Base-by-base conservation (phyloP, 2,888 invertebrate genomes). In the Ferrisia virgata region DNA sequence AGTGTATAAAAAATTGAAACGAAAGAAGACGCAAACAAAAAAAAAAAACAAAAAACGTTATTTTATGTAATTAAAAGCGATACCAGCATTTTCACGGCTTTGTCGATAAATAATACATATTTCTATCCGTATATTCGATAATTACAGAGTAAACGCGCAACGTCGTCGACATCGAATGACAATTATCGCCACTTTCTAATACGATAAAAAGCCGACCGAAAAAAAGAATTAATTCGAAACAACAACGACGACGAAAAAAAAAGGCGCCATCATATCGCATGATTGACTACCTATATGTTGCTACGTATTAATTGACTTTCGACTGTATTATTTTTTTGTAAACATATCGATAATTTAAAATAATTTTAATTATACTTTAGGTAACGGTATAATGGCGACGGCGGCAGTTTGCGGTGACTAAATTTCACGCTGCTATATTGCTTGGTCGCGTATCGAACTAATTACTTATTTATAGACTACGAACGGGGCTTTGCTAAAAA, bases 331-430 rank as follows among this genome's bases (percentile, higher is more conserved):
- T 76, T 76, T 76, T 36, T 76, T 36, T 33, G 31, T 36, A 76
- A 76, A 76, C 72, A 76, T 76, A 76, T 22, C 33, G 72, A 36
- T n/a, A 76, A 36, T 36, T 76, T 76, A 36, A 36, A 76, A 76
- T 76, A 76, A 36, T 76, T 76, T 76, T 76, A 76, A 76, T 76
- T 76, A 76, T 76, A 36, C n/a, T 6, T 76, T 76, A 76, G 72
- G 36, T 76, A 76, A 76, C 72, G 72, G 72, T 76, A 76, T 64
- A 64, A 64, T 28, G 18, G 11, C 22, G 53, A 22, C 8, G 53
- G 53, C 53, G 53, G 53, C 47, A 22, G 40, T 53, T n/a, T 53
- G 53, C 53, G 72, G 72, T 36, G 72, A 36, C 33, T 18, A 36
- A 76, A 76, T 76, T 76, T 76, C 72, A 76, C 72, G 72, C 72